Percentiles rank a stretch among this genome's conserved stretches.
Conservation (phyloP, 2,888 invertebrate species). For the Callimorpha dominula region DNA sequence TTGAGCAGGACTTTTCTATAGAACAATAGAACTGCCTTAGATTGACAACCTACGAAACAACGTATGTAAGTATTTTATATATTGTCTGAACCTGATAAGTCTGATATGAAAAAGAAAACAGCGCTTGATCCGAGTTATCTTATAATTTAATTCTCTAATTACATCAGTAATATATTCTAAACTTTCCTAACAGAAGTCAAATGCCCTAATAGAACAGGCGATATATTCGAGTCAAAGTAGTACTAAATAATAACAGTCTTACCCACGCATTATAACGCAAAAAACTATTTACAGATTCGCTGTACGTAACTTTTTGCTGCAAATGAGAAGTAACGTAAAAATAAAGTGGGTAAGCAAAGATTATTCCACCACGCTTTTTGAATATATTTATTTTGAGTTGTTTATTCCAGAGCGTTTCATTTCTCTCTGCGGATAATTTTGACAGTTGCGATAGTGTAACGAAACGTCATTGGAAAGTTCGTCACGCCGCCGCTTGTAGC, state of each 20-base stretch:
- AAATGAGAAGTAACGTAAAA: constrained; percentile 49
- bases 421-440: constrained; percentile 42
- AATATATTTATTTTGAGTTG: constrained; percentile 21
- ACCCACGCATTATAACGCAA: constrained; percentile 46
- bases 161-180: neutral
- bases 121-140: neutral
- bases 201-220: constrained; percentile 5
- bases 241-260: constrained; percentile 38
- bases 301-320: constrained; percentile 42
- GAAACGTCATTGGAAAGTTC: constrained; percentile 75
- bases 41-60: no score
- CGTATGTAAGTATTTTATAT: no score
- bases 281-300: constrained; percentile 43
- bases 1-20: no score
- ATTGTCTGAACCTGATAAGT: no score
- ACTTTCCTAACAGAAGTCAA: neutral
- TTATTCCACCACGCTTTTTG: constrained; percentile 39
- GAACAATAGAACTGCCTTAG: no score
- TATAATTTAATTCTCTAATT: neutral
- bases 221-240: constrained; percentile 28
- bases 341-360: constrained; percentile 47
- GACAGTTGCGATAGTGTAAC: constrained; percentile 69
- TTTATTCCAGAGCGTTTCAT: constrained; percentile 41
- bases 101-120: neutral
- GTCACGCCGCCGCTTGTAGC: constrained; percentile 73